Evolutionary conservation across 2,797 vertebrate species (phyloP).

Genomic region (Platyrinchus mystaceus): DNA sequence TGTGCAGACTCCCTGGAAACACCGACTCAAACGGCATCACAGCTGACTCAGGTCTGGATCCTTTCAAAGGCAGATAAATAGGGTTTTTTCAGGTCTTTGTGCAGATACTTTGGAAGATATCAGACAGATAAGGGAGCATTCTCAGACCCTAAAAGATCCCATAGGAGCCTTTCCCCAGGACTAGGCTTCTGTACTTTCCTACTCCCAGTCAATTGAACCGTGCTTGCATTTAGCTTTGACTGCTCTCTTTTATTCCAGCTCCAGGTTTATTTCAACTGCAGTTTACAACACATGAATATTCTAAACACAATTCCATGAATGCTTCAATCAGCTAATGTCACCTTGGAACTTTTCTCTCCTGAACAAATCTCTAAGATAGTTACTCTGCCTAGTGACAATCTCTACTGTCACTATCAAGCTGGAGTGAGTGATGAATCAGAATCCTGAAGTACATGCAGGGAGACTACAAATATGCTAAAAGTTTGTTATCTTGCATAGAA

Average conservation of each 20-base stretch:
- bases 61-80: slow-evolving; percentile 4
- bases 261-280: neutral
- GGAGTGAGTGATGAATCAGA: neutral
- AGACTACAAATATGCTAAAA: neutral
- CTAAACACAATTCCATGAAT: neutral
- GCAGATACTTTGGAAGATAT: neutral
- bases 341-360: neutral
- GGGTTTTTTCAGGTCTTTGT: neutral
- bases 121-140: neutral
- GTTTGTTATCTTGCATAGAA: neutral
- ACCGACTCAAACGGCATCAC: neutral
- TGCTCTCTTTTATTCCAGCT: neutral
- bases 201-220: neutral
- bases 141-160: neutral
- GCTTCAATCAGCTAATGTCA: neutral
- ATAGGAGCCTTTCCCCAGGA: neutral
- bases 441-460: neutral
- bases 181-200: neutral
- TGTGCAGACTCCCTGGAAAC: neutral
- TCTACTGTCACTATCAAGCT: neutral
- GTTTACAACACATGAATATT: neutral
- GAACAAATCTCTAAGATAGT: neutral
- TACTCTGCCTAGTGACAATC: neutral
- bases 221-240: neutral
- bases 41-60: neutral